Base-by-base conservation (phyloP, 2,888 invertebrate genomes). In the Phorcus lineatus region DNA sequence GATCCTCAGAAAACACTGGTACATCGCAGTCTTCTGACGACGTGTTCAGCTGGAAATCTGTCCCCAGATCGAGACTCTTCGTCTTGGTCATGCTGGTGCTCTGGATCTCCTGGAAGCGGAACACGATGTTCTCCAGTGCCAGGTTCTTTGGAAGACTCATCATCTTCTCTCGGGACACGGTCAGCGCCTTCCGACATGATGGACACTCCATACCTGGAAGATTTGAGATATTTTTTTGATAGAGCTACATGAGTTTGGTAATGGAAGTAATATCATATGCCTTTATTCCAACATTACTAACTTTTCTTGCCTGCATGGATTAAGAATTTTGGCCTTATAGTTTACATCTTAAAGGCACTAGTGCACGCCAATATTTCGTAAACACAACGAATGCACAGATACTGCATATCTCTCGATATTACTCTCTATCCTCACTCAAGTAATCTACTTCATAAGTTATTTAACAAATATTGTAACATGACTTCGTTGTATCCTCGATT, bases 91-190 rank as follows among this genome's bases (percentile, higher is more conserved):
- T 82, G 77, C 83, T 90, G 62, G 86, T 85, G 81, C 90, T 90
- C 66, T 88, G 88, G 53, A 91, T 90, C 83, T 91, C 91, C 77
- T 89, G 90, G 79, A 88, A 91, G 13, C 92, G 88, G 83, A 90
- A 89, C 55, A 92, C 91, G 67, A 92, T 88, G 81, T 91, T 91
- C 82, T 91, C 92, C 75, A 92, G 86, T 11, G 91, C 91, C 55
- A 91, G 86, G 82, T 92, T 92, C 57, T 88, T 86, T 0, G 92
- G 91, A 16, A 92, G 87, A 53, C 84, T 85, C 19, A 85, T 80
- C 7, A 91, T 80, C 74, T 85, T 86, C 54, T 90, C 89, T 74
- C 84, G 81, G 11, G 83, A 84, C 24, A 91, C 76, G 31, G 86
- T 78, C 22, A 88, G 87, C 11, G 84, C 82, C 70, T 90, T 88